Base-by-base conservation (phyloP, 1,140 invertebrate species). In the Harpegnathos saltator region DNA sequence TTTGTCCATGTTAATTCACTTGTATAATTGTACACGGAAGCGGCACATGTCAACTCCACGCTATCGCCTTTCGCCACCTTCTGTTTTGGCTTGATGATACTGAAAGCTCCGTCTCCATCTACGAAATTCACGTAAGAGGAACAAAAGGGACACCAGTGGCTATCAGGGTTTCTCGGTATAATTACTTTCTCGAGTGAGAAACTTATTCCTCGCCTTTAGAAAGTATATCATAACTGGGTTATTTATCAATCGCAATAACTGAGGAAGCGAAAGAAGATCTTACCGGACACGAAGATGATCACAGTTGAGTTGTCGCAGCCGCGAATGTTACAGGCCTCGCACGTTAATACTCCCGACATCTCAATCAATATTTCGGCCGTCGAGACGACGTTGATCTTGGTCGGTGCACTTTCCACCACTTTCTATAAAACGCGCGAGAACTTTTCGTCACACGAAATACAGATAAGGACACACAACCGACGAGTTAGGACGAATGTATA, bases 11-110 rank as follows among this genome's bases (percentile, higher is more conserved):
- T 59, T 14, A 95, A 82, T 2, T 92, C 78, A 26, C 91, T 82
- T 5, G 93, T 92, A 52, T 94, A 96, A 85, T 95, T 95, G 71
- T 96, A 95, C 29, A 94, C 90, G 1, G 95, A 94, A 3, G 95
- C 95, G 4, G 93, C 94, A 87, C 96, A 96, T 9, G 91, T 94
- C 1, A 96, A 68, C 29, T 86, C 91, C 3, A 95, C 61, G 61
- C 95, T 85, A 81, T 96, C 96, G 1, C 95, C 95, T 33, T 89
- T 91, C 1, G 95, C 94, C 14, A 96, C 91, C 54, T 91, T 82
- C 4, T 90, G 86, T n/a, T 89, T 90, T 80, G 68, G 91, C 58
- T 91, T 90, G 17, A 94, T 90, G 54, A 93, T 90, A n/a, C 91
- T 92, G 62, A 95, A 91, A 29, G 92, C 92, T 24, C 93, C 94